Evolutionary conservation across 2,888 invertebrate species (phyloP), one percentile per base, ranked within the genome.

Genomic region (Lasioglossum marginatum): DNA sequence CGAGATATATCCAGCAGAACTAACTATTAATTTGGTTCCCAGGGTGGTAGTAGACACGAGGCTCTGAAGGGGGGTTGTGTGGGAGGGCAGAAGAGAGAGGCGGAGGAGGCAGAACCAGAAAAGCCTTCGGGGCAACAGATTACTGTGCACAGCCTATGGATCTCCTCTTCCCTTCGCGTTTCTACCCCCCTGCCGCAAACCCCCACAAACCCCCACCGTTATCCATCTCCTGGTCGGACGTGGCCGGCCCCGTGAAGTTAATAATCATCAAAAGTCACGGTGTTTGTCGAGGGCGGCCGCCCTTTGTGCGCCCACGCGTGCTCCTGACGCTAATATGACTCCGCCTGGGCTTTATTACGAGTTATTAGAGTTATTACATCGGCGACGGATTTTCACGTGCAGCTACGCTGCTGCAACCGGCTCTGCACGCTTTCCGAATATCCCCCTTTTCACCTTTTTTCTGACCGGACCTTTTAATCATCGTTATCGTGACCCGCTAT

Each of bases 261-360:
- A 95, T 95, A 95, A 95, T 95, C 95, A 95, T 95, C 94, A 95
- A 95, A 95, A 95, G 95, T 95, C 95, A 94, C 93, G 92, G 93
- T 95, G 95, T 95, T 95, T 95, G 95, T 93, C 93, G 94, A 95
- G 94, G 95, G 95, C 94, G 94, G 93, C 90, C 91, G 91, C 93
- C 94, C 95, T 94, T 94, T 94, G 94, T 94, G 93, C 93, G 91
- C 89, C 91, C 92, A 93, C 94, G 94, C 94, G 94, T 95, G 95
- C 94, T 94, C 88, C 93, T 95, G 95, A 95, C 95, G 94, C 95
- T 95, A 95, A 95, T 95, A 95, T 94, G 94, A 94, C 94, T 94
- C 94, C 92, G 91, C 92, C 91, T 92, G 93, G 93, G 94, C 92
- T 95, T 95, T 95, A 95, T 94, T 95, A 95, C 94, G 94, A 95